Conservation (phyloP, 1,140 invertebrate genomes). For the Nasonia vitripennis region DNA sequence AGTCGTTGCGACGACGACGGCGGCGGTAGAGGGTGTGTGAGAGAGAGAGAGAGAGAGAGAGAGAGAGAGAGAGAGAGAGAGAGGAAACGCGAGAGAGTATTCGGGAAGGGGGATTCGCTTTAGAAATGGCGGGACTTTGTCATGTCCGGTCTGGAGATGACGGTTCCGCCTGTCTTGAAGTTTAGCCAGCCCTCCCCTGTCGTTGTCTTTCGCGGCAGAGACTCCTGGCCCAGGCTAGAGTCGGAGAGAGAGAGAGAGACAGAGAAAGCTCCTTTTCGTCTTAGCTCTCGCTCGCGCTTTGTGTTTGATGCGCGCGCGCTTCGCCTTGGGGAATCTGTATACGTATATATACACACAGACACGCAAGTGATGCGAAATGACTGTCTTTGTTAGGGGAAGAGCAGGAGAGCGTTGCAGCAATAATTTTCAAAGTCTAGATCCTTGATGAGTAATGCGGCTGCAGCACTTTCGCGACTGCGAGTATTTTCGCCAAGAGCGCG, state of each 20-base stretch:
- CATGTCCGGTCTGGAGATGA: conserved; percentile 69
- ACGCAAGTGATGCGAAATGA: neutral
- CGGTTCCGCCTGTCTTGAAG: conserved; percentile 67
- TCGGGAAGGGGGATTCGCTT: conserved; percentile 47
- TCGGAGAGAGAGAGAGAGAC: neutral
- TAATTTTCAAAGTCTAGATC: neutral
- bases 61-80: conserved; percentile 6
- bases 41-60: conserved; percentile 40
- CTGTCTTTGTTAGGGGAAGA: neutral
- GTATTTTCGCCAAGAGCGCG: neutral
- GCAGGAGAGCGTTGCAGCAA: neutral
- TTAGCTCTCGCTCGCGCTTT: conserved; percentile 35
- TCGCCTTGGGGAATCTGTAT: neutral
- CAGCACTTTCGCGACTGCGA: neutral
- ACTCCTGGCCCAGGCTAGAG: neutral
- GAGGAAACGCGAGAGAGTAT: conserved; percentile 46
- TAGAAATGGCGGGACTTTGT: conserved; percentile 61
- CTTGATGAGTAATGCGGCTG: neutral
- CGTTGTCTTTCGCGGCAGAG: conserved; percentile 44
- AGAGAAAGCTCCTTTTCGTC: neutral
- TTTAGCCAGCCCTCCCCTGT: conserved; percentile 51
- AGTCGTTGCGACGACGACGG: conserved; percentile 31
- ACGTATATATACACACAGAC: neutral
- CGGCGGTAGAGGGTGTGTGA: neutral
- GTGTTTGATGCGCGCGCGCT: conserved; percentile 54